Percentiles rank a stretch among this genome's conserved stretches.
phyloP scores from a whole-genome alignment of 1,140 invertebrate species.

The Laupala kohalensis region DNA sequence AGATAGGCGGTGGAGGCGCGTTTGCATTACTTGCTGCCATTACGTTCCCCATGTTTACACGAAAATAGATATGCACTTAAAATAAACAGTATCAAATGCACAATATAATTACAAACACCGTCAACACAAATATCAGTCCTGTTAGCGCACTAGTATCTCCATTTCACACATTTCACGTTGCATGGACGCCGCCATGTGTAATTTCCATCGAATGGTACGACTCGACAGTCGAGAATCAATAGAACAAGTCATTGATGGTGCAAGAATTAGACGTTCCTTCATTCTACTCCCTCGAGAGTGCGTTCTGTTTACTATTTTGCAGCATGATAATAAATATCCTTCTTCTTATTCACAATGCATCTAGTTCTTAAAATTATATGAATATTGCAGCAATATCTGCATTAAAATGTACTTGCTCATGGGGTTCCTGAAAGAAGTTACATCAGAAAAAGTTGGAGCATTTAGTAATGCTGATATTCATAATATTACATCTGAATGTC shows the following conservation, averaged over 20 bases:
- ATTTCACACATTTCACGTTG: not conserved
- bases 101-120: not conserved
- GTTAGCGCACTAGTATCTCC: not conserved
- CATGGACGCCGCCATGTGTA: not conserved
- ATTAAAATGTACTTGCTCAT: no score
- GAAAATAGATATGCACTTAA: not conserved
- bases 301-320: no score
- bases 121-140: not conserved
- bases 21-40: not conserved
- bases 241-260: not conserved
- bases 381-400: no score
- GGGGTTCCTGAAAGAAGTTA: no score
- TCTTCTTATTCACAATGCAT: no score
- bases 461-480: no score
- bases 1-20: not conserved
- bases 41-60: slow-evolving; percentile 1
- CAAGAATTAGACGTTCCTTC: no score
- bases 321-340: no score
- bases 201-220: not conserved
- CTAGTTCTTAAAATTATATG: no score
- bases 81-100: not conserved
- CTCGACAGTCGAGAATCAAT: not conserved
- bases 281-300: no score
- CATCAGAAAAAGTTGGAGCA: no score
- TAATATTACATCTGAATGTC: no score